These are phyloP conservation scores for Umimayanthus kanabou DNA, from an alignment of 92 coral and sea anemone genomes.

Conservation along the genomic window DNA sequence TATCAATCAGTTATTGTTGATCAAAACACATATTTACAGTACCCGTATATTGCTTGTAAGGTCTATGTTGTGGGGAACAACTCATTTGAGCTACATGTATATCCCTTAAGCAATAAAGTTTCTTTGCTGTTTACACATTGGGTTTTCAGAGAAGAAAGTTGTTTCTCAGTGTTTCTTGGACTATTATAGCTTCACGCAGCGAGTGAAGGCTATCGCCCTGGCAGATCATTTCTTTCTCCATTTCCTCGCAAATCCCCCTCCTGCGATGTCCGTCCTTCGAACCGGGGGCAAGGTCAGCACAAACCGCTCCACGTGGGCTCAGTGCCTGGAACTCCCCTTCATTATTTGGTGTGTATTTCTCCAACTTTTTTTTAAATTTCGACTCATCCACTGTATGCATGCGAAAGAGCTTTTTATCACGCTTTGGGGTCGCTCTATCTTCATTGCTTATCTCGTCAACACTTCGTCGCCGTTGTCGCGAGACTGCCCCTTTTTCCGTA, in stretches of 20 bases:
- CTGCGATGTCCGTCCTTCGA: constrained; percentile 40
- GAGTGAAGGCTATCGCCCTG: constrained; percentile 54
- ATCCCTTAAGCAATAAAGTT: too few species aligned
- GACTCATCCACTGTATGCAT: constrained; percentile 29
- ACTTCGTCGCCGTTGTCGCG: constrained; percentile 29
- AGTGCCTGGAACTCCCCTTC: not conserved
- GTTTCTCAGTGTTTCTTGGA: constrained; percentile 51
- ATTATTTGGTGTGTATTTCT: not conserved
- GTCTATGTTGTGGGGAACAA: too few species aligned
- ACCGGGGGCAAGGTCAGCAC: not conserved
- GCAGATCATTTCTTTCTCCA: constrained; percentile 48
- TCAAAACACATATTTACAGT: not conserved
- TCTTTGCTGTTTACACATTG: not conserved
- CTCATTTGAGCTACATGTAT: too few species aligned
- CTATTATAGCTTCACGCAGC: constrained; percentile 53
- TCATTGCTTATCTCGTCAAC: constrained; percentile 2
- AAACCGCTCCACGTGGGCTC: not conserved
- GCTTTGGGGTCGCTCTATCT: not conserved
- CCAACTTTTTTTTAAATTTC: constrained; percentile 7
- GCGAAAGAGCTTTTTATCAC: constrained; percentile 8
- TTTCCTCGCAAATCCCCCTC: constrained; percentile 64
- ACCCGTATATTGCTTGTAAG: too few species aligned
- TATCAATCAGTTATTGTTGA: not conserved
- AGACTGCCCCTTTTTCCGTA: not conserved
- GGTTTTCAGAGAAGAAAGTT: constrained; percentile 36